Conservation (phyloP, 2,888 invertebrate genomes). For the Lymantria monacha region DNA sequence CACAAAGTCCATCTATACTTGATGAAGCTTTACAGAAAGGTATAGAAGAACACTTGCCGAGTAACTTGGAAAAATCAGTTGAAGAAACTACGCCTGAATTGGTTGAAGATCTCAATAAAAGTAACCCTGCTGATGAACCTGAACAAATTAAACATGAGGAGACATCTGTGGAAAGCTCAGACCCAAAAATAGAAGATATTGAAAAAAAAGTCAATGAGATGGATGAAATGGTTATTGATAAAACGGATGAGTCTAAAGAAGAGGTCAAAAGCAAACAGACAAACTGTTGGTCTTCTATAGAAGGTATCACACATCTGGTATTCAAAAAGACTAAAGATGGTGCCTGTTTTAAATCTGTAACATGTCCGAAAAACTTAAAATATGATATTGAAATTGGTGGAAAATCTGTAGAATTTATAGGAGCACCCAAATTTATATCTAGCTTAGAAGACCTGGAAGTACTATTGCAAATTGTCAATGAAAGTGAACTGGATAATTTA, state of each 20-base stretch:
- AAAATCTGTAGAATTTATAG: slow-evolving; percentile 68
- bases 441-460: slow-evolving; percentile 74
- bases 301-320: slow-evolving; percentile 58
- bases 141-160: background rate
- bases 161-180: background rate
- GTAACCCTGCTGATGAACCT: background rate
- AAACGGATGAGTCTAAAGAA: slow-evolving; percentile 27
- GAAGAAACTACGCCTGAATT: slow-evolving; percentile 4
- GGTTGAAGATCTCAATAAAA: slow-evolving; percentile 2
- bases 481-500: slow-evolving; percentile 65
- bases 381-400: slow-evolving; percentile 68
- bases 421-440: slow-evolving; percentile 73
- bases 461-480: slow-evolving; percentile 76
- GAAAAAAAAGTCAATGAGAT: slow-evolving; percentile 20
- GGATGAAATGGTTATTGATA: slow-evolving; percentile 23
- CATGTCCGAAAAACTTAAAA: slow-evolving; percentile 69
- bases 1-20: slow-evolving; percentile 69
- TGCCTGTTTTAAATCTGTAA: slow-evolving; percentile 62
- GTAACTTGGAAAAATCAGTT: slow-evolving; percentile 13
- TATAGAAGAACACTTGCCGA: slow-evolving; percentile 60
- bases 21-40: slow-evolving; percentile 65
- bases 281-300: slow-evolving; percentile 26
- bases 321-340: slow-evolving; percentile 65
- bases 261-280: slow-evolving; percentile 24
- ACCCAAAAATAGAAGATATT: slow-evolving; percentile 9